Base-by-base conservation (phyloP, 2,797 vertebrate species). In the Pterois miles region DNA sequence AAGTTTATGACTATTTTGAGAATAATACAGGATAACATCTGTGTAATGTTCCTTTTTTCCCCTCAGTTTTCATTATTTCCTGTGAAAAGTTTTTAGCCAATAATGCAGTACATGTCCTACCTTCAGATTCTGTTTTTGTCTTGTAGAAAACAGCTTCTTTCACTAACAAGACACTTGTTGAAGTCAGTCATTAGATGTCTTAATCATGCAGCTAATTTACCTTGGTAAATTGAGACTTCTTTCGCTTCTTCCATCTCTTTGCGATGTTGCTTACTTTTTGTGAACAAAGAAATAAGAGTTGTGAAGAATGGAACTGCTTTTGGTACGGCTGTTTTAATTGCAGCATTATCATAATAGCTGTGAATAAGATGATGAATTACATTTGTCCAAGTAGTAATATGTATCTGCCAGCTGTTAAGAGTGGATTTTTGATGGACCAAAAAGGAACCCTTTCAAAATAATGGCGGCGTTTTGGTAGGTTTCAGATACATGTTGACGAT, bases 131-230 rank as follows among this genome's bases (percentile, higher is more conserved):
- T 8, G 12, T 52, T 79, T 57, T 63, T 56, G n/a, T 65, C 8
- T 29, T 33, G 2, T 14, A 14, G 27, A 27, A 65, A 69, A 43
- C 20, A 27, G 4, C 5, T 27, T 38, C 65, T 59, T 36, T 38
- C 16, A 57, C 31, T 38, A 65, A 63, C 23, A 57, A 31, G 64
- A 76, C 48, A n/a, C 13, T 16, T 58, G 60, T 67, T 70, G 29
- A 63, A 71, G n/a, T 53, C 34, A 20, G 23, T 40, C 67, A 76
- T 60, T 65, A 34, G n/a, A 74, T 14, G 38, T 64, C 25, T 69
- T 79, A 85, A 79, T 81, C 11, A 58, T 54, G 38, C 8, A 63
- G 18, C 34, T 81, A 43, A 78, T 73, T 64, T 3, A 34, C 20
- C n/a, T 70, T 20, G n/a, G 71, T 69, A 68, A 53, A 60, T 60